Percentiles rank a stretch among this genome's conserved stretches.
phyloP scores from a whole-genome alignment of 2,888 invertebrate genomes.

The Phalangium opilio region DNA sequence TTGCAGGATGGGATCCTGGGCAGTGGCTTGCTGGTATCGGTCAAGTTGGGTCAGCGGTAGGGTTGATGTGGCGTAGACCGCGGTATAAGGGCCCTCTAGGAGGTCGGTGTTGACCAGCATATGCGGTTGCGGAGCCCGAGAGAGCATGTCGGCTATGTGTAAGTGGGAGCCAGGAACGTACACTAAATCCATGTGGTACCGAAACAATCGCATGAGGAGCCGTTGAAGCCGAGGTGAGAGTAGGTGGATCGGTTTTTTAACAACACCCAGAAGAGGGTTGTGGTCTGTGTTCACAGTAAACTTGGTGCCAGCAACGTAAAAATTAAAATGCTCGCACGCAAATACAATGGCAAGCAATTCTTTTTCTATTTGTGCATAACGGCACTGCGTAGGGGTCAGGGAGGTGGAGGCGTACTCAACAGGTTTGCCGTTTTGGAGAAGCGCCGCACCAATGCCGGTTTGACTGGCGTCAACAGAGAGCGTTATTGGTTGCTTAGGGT shows the following conservation, averaged over 20 bases:
- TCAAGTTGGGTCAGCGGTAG: conserved; percentile 2
- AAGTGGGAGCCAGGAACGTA: conserved; percentile 16
- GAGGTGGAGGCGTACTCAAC: conserved; percentile 28
- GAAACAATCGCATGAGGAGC: conserved; percentile 22
- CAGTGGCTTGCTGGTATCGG: not conserved
- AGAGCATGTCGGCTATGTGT: conserved; percentile 19
- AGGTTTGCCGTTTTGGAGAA: conserved; percentile 24
- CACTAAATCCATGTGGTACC: conserved; percentile 1
- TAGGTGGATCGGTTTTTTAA: conserved; percentile 26
- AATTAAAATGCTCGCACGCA: conserved; percentile 25
- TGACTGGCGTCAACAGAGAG: conserved; percentile 27
- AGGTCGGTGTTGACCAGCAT: not conserved
- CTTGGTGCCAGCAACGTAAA: conserved; percentile 6
- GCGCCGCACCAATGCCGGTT: conserved; percentile 26
- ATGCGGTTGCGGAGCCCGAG: conserved; percentile 8
- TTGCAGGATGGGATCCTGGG: conserved; percentile 3
- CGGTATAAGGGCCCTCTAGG: not conserved
- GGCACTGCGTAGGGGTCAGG: too few species aligned
- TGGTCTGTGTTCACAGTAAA: conserved; percentile 29
- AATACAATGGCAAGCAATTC: too few species aligned
- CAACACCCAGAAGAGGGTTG: conserved; percentile 27
- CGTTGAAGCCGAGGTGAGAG: conserved; percentile 28
- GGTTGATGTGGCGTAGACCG: not conserved
- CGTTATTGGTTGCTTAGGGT: conserved; percentile 18
- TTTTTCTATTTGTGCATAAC: conserved; percentile 18